phyloP scores from a whole-genome alignment of 2,113 vertebrate genomes.

The Prionailurus bengalensis region DNA sequence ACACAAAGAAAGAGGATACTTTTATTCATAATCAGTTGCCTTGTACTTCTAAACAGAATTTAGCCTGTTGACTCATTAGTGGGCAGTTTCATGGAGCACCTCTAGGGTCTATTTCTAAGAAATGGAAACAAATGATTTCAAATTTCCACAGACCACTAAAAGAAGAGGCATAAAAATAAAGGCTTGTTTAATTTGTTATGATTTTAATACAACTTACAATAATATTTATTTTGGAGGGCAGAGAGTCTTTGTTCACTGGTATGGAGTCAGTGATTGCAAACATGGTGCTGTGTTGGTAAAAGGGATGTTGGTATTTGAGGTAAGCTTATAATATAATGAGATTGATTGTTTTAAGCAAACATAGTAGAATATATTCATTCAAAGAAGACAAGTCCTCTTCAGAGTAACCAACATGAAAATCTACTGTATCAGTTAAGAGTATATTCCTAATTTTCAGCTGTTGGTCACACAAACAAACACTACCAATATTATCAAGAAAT shows the following conservation, averaged over 20 bases:
- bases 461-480: background rate
- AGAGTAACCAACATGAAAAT: background rate
- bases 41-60: background rate
- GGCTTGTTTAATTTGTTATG: background rate
- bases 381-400: background rate
- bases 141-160: background rate
- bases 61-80: conserved; percentile 21
- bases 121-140: background rate
- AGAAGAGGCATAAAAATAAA: background rate
- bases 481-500: background rate
- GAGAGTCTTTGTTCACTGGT: background rate
- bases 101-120: background rate
- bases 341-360: background rate
- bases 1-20: conserved; percentile 16
- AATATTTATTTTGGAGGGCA: background rate
- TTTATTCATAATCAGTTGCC: conserved; percentile 56
- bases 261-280: background rate
- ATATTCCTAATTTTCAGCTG: background rate
- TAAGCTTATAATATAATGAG: background rate
- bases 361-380: background rate
- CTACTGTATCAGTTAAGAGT: background rate
- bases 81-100: background rate
- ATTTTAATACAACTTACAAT: background rate
- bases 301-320: background rate
- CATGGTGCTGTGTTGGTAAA: background rate